Percentiles rank a stretch among this genome's conserved stretches.
phyloP scores from a whole-genome alignment of 2,113 vertebrate species.

The Furnarius figulus region DNA sequence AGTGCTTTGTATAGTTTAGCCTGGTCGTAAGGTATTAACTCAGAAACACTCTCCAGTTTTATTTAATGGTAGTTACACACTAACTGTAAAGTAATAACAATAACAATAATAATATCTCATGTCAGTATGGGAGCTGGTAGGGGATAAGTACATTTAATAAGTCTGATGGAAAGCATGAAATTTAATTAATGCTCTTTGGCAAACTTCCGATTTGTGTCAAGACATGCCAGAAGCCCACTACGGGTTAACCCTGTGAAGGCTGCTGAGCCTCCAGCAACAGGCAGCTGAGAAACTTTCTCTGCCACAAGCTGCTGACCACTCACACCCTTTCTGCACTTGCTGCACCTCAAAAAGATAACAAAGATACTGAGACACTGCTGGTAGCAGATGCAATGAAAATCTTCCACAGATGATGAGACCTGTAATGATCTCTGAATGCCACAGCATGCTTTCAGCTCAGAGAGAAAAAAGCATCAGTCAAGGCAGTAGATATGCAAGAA shows the following conservation, averaged over 20 bases:
- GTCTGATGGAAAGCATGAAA: slow-evolving; percentile 51
- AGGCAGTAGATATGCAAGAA: neutral
- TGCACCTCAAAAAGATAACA: neutral
- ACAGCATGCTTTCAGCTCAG: neutral
- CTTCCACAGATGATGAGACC: neutral
- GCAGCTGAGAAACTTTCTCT: neutral
- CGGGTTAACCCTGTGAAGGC: neutral
- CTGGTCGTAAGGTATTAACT: neutral
- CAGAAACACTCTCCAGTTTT: neutral
- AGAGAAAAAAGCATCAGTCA: neutral
- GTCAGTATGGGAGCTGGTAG: slow-evolving; percentile 24
- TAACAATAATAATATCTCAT: neutral
- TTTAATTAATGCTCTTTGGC: slow-evolving; percentile 50
- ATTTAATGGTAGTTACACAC: neutral
- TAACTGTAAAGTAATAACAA: slow-evolving; percentile 24
- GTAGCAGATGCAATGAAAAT: neutral
- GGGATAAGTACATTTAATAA: slow-evolving; percentile 34
- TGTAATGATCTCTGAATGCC: neutral
- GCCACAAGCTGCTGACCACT: neutral
- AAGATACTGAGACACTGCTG: neutral
- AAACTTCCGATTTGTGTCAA: slow-evolving; percentile 30
- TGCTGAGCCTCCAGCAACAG: neutral
- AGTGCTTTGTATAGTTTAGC: neutral
- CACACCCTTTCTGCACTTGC: neutral
- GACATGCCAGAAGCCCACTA: neutral